These are phyloP conservation scores for Cirrhinus mrigala DNA, from an alignment of 2,797 vertebrate genomes.

Conservation along the genomic window DNA sequence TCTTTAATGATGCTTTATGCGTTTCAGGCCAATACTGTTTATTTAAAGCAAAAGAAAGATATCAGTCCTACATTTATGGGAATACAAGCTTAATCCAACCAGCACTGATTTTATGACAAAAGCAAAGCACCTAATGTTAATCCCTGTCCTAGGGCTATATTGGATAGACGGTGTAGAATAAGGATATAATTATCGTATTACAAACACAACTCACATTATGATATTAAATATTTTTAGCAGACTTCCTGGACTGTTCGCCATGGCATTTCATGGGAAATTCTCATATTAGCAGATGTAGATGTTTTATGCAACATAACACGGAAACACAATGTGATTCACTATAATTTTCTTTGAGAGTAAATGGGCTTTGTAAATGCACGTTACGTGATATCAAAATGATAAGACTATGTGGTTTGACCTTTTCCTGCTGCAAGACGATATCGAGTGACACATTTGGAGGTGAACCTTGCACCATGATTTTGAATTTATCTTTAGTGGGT, in stretches of 20 bases:
- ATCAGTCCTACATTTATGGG: background rate
- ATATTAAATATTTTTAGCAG: background rate
- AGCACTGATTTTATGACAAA: background rate
- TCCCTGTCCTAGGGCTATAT: background rate
- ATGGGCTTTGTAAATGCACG: background rate
- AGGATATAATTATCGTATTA: background rate
- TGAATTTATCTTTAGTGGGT: background rate
- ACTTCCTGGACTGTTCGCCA: background rate
- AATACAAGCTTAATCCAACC: background rate
- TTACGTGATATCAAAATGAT: background rate
- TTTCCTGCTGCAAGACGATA: background rate
- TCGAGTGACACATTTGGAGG: background rate
- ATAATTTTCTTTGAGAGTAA: conserved; percentile 6
- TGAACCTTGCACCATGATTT: background rate
- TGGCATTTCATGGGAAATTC: background rate
- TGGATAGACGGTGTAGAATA: background rate
- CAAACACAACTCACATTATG: background rate
- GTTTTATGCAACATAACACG: background rate
- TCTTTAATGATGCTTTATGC: conserved; percentile 46
- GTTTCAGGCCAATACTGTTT: conserved; percentile 36
- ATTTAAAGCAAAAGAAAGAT: background rate
- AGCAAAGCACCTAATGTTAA: background rate
- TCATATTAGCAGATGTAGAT: conserved; percentile 1
- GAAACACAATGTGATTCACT: background rate
- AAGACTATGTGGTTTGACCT: background rate